phyloP scores from a whole-genome alignment of 35 echinoderm and acorn worm genomes.

The Hemicentrotus pulcherrimus region DNA sequence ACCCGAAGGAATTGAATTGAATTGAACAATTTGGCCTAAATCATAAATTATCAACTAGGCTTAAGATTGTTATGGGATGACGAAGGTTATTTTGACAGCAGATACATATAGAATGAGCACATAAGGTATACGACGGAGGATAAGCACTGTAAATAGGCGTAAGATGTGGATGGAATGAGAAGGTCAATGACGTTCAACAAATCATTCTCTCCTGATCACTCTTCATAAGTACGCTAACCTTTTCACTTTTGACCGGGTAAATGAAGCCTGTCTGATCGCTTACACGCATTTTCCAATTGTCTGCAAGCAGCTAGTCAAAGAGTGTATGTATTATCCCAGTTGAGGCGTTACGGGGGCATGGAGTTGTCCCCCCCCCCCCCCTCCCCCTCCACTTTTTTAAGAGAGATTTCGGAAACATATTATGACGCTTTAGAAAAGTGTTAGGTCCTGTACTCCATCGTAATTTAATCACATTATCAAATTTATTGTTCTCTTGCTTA shows the following conservation, averaged over 20 bases:
- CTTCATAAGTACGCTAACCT: not conserved
- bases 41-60: too few relatives aligned
- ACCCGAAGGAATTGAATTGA: too few relatives aligned
- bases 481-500: too few relatives aligned
- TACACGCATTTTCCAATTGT: not conserved
- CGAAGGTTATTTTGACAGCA: too few relatives aligned
- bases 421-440: too few relatives aligned
- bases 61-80: too few relatives aligned
- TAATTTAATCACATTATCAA: too few relatives aligned
- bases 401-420: not conserved
- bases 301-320: too few relatives aligned
- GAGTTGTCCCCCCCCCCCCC: not conserved
- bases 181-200: not conserved
- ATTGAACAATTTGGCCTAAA: too few relatives aligned
- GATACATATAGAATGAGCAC: too few relatives aligned
- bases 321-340: not conserved
- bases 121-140: too few relatives aligned
- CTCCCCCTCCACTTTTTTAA: not conserved
- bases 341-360: not conserved
- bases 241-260: not conserved
- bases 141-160: not conserved
- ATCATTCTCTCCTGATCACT: not conserved
- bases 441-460: too few relatives aligned
- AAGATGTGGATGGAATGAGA: not conserved
- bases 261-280: not conserved